phyloP scores from a whole-genome alignment of 2,797 vertebrate species.

The Falco biarmicus region DNA sequence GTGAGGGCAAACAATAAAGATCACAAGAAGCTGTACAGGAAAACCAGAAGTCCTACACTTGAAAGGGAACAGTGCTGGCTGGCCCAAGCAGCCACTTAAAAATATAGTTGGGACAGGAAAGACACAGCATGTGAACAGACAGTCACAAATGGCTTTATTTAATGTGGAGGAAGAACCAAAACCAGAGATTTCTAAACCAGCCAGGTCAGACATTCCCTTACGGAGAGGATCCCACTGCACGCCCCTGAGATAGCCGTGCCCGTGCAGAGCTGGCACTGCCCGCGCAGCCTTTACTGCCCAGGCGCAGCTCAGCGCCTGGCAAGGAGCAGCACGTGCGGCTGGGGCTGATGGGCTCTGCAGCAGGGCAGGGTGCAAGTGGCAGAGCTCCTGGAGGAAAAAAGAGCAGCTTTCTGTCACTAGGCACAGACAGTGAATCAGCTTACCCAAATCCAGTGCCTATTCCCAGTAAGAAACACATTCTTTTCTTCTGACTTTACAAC shows the following conservation, averaged over 20 bases:
- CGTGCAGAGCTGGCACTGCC: accelerated
- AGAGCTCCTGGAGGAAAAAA: background rate
- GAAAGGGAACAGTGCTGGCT: background rate
- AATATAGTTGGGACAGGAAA: constrained; percentile 13
- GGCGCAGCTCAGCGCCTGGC: background rate
- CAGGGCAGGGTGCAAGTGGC: background rate
- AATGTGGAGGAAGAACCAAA: background rate
- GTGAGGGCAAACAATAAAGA: background rate
- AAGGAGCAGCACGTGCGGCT: accelerated
- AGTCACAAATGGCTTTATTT: background rate
- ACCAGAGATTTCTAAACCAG: background rate
- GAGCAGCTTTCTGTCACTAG: background rate
- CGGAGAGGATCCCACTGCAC: background rate
- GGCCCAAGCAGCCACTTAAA: background rate
- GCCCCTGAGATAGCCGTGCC: background rate
- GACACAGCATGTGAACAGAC: background rate
- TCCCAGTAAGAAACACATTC: background rate
- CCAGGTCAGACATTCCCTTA: background rate
- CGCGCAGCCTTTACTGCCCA: background rate
- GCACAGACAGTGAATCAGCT: background rate
- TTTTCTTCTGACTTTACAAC: background rate
- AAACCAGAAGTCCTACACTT: background rate
- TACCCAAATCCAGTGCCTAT: background rate
- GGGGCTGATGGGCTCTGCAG: background rate
- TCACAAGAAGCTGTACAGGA: background rate